Evolutionary conservation across 2,888 invertebrate genomes (phyloP), one percentile per base, ranked within the genome.

Genomic region (Drosophila siamana): DNA sequence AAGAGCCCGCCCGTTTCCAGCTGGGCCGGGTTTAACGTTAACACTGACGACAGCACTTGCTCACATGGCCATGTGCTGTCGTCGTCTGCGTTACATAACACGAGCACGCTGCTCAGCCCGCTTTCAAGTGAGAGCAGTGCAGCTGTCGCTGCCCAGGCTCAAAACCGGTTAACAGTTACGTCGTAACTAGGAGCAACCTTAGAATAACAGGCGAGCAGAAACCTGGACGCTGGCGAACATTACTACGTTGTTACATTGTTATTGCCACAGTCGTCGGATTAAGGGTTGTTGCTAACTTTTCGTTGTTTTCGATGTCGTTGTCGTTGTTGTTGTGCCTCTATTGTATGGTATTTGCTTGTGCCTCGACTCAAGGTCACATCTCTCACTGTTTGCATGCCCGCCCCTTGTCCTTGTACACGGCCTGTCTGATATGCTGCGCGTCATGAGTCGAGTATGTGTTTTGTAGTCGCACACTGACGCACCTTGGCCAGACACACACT

Each of bases 171-270:
- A 86, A 84, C 91, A 91, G 83, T 92, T 92, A 91, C 91, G 92
- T 90, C 92, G 92, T 92, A 92, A 92, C 92, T 92, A 89, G 86
- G 87, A 89, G 86, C 92, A 92, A 90, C 92, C 92, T 92, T 91
- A 91, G 88, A 30, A 65, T 63, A 88, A 30, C 84, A 89, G 92
- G 92, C 83, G 78, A 79, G 36, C 92, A 92, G 87, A 41, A 62
- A 2, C 0, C 33, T 15, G 13, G 67, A 44, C 51, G 50, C 62
- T 65, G 56, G 7, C 63, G 26, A 26, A 36, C 60, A 71, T 90
- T 91, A 91, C 90, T 91, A 89, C 88, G 88, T 78, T 57, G 78
- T 91, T 89, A 90, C 91, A 90, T 73, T 78, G 15, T 8, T 11
- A 4, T 30, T 8, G 30, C 3, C 30, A 9, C 4, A 3, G 71